Evolutionary conservation across 1,140 invertebrate genomes (phyloP), one percentile per base, ranked within the genome.

Genomic region (Sycobia sp.): DNA sequence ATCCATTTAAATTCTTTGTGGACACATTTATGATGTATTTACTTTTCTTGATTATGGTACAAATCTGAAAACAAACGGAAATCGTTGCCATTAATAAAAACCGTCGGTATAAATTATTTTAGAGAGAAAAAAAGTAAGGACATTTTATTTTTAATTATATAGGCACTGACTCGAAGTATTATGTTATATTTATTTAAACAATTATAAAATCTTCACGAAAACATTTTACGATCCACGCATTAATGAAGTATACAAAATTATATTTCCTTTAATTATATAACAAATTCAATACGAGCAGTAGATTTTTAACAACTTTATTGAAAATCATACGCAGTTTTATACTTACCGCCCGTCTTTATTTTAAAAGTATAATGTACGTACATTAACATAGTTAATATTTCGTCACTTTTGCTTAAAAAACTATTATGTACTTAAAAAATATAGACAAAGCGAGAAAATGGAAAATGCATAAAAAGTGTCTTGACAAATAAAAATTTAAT

Each of bases 21-120:
- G 75, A 75, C 73, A 80, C 75, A 76, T 73, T 80, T 70, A 70
- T 67, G 70, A 70, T 77, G 74, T 74, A 76, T 70, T 75, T 79
- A 74, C 67, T 71, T 74, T 73, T 78, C 69, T 72, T 69, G 75
- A 77, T 73, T 80, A 79, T 76, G 71, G 73, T 80, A 80, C 77
- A 79, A 72, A 79, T 75, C 78, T 80, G 78, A 69, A 80, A 80
- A 61, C 69, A 77, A 60, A 79, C 41, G 22, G 14, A 57, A 56
- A 56, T 49, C 23, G 27, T 51, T 57, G 36, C 18, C 41, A 41
- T 56, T 62, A 62, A 55, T 41, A 57, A 34, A 50, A 50, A 49
- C 27, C n/a, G 3, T 0, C 9, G 25, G 14, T 7, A n/a, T 29
- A 1, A 11, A 23, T 10, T 3, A 4, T 9, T 22, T 32, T 34